phyloP scores from a whole-genome alignment of 2,113 vertebrate genomes.

The Phocoena sinus region DNA sequence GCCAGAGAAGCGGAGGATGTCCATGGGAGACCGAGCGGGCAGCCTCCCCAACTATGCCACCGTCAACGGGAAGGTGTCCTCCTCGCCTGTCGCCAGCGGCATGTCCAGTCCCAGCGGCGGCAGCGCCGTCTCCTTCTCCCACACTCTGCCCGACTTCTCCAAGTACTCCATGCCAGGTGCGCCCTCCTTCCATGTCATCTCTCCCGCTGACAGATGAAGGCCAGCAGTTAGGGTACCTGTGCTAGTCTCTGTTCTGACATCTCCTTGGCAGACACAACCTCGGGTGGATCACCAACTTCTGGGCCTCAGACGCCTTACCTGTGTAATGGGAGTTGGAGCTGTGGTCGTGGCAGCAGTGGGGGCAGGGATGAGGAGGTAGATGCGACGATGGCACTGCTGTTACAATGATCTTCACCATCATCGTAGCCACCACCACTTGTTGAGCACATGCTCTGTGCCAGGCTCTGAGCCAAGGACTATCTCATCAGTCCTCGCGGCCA shows the following conservation, averaged over 20 bases:
- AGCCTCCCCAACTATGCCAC: slow-evolving; percentile 90
- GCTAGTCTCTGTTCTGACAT: no score
- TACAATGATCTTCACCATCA: fast-evolving
- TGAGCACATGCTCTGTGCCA: not conserved
- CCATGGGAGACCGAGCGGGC: slow-evolving; percentile 88
- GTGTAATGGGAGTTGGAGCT: not conserved
- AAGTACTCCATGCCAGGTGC: slow-evolving; percentile 94
- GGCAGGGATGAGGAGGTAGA: not conserved
- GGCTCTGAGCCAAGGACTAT: not conserved
- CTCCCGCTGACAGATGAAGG: not conserved
- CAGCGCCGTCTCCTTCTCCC: slow-evolving; percentile 86
- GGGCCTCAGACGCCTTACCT: not conserved
- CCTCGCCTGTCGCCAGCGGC: slow-evolving; percentile 86
- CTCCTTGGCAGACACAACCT: no score
- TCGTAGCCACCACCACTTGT: not conserved
- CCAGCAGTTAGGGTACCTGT: fast-evolving
- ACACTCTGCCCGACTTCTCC: slow-evolving; percentile 96
- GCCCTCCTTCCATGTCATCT: not conserved
- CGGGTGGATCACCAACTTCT: not conserved
- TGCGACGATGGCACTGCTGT: not conserved
- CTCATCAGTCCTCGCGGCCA: not conserved
- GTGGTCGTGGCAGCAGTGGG: not conserved
- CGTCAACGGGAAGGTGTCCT: slow-evolving; percentile 90
- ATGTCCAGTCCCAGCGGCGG: slow-evolving; percentile 84
- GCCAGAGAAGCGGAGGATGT: slow-evolving; percentile 95